Conservation (phyloP, 2,797 vertebrate genomes). For the Gymnoscopelus microlampas region DNA sequence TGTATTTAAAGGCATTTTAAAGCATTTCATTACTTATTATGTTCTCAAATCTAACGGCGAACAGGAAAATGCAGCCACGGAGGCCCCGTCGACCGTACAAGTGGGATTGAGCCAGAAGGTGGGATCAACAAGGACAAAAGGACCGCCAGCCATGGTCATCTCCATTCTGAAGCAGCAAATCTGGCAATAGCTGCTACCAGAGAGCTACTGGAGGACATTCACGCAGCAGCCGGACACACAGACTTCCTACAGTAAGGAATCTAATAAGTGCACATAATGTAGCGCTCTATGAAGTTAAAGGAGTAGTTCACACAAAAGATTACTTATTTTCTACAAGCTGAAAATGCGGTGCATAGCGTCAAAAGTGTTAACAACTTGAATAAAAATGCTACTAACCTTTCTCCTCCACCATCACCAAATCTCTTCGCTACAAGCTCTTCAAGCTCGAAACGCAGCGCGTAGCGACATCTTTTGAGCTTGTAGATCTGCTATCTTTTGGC, state of each 20-base stretch:
- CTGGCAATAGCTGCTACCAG: slow-evolving; percentile 60
- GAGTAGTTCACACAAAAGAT: too few relatives aligned
- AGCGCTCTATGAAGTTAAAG: not conserved
- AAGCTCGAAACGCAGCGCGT: too few relatives aligned
- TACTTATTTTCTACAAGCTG: too few relatives aligned
- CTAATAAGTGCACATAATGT: not conserved
- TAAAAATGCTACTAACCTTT: not conserved
- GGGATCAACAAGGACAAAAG: slow-evolving; percentile 73
- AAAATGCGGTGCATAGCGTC: too few relatives aligned
- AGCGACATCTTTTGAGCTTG: too few relatives aligned
- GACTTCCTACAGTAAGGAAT: slow-evolving; percentile 59
- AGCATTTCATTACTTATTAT: not conserved
- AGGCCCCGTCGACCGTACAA: slow-evolving; percentile 28
- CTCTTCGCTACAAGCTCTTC: too few relatives aligned
- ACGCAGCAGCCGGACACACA: slow-evolving; percentile 48
- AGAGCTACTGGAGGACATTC: slow-evolving; percentile 61
- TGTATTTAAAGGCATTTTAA: not conserved
- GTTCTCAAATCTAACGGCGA: not conserved
- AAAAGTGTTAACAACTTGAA: not conserved
- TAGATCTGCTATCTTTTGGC: too few relatives aligned
- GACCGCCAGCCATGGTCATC: slow-evolving; percentile 49
- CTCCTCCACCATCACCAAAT: not conserved
- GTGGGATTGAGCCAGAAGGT: slow-evolving; percentile 43
- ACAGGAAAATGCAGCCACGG: slow-evolving; percentile 80
- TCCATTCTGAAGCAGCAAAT: slow-evolving; percentile 59